A percentile compares a stretch with the other conserved stretches of the same genome.
These are phyloP conservation scores for Petrolisthes cinctipes DNA, from an alignment of 2,888 invertebrate species.

Conservation along the genomic window DNA sequence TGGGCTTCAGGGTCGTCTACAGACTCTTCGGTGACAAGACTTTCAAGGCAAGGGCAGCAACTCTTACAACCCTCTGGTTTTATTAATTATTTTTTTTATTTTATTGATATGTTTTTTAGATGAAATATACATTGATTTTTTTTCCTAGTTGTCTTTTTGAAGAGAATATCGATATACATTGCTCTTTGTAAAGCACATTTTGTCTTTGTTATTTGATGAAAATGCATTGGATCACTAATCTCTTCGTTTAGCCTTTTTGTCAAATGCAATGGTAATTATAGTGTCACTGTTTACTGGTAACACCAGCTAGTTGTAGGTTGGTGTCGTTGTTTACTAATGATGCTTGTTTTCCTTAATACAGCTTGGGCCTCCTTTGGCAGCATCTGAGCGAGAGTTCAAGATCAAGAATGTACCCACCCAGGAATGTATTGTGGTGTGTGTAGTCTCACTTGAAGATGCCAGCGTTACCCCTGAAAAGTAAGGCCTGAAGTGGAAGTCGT, in stretches of 20 bases:
- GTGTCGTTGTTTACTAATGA: not conserved
- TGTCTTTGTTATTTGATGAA: no score
- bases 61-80: no score
- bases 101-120: no score
- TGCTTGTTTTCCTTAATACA: conserved; percentile 7
- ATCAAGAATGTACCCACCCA: conserved; percentile 91
- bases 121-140: no score
- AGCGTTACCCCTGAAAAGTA: conserved; percentile 82
- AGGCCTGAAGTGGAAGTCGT: not conserved
- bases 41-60: conserved; percentile 81
- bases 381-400: conserved; percentile 90
- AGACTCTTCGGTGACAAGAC: conserved; percentile 89
- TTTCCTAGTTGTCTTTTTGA: no score
- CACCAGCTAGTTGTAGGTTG: not conserved
- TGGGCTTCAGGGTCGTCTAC: conserved; percentile 91
- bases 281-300: not conserved
- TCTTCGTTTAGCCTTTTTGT: no score
- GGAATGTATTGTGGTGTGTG: conserved; percentile 94
- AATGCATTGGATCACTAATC: no score
- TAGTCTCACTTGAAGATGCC: conserved; percentile 88
- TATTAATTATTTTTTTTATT: no score
- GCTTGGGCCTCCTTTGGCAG: conserved; percentile 88
- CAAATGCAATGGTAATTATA: not conserved
- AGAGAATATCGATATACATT: no score
- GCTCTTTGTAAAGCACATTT: no score